Conservation (phyloP, 2,797 vertebrate species). For the Tapera naevia region DNA sequence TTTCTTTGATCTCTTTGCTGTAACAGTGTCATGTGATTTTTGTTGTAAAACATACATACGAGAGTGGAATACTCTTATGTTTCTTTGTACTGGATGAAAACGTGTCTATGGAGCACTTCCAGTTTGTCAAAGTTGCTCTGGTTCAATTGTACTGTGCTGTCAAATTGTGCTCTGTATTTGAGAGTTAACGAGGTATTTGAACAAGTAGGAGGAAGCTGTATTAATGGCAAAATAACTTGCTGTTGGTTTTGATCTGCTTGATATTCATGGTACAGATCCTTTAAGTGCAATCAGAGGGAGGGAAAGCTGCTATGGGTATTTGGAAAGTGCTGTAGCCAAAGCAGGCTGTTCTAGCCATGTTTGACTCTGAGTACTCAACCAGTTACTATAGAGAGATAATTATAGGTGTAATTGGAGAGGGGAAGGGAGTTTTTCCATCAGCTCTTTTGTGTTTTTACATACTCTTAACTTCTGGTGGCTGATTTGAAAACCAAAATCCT, state of each 20-base stretch:
- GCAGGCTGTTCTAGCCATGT: not conserved
- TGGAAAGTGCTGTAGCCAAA: not conserved
- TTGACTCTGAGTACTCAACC: not conserved
- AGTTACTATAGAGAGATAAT: not conserved
- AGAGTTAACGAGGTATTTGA: not conserved
- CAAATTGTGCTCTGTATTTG: not conserved
- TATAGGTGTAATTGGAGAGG: constrained; percentile 4
- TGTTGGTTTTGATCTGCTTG: not conserved
- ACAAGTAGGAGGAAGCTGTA: not conserved
- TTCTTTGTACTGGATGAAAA: not conserved
- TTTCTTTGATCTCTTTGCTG: not conserved
- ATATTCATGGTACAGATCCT: not conserved
- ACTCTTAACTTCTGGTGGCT: not conserved
- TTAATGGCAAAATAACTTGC: not conserved
- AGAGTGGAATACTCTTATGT: not conserved
- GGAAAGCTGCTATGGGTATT: not conserved
- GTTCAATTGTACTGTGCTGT: not conserved
- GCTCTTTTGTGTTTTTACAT: not conserved
- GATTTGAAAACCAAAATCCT: not conserved
- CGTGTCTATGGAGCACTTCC: not conserved
- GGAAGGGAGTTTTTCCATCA: not conserved
- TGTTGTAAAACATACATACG: not conserved
- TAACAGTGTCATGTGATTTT: not conserved
- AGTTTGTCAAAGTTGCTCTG: not conserved
- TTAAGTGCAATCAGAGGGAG: not conserved